Conservation (phyloP, 2,888 invertebrate species). For the Aporophyla lueneburgensis region DNA sequence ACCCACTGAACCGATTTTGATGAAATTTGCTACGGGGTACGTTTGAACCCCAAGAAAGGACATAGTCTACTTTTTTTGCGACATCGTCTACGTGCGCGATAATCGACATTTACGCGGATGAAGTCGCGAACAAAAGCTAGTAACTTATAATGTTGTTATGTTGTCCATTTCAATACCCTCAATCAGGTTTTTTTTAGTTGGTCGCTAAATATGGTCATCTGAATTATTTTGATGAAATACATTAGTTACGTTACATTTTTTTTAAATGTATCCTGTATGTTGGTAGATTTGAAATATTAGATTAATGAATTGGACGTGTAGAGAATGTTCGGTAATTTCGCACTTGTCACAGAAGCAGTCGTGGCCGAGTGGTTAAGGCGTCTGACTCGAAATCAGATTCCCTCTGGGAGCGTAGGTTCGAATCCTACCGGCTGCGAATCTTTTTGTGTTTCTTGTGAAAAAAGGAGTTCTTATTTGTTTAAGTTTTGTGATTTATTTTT, state of each 20-base stretch:
- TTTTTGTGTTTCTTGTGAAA: slow-evolving; percentile 28
- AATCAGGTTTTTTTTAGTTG: not conserved
- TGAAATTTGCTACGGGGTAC: too few species aligned
- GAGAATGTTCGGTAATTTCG: slow-evolving; percentile 70
- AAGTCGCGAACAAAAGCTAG: too few species aligned
- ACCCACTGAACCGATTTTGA: too few species aligned
- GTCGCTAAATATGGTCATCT: too few species aligned
- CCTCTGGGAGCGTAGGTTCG: slow-evolving; percentile 97
- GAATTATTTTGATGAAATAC: not conserved
- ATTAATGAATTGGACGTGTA: not conserved
- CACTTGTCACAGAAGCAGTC: slow-evolving; percentile 84
- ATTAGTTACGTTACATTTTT: too few species aligned
- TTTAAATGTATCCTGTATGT: too few species aligned
- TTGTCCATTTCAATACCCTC: not conserved
- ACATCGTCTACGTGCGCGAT: too few species aligned
- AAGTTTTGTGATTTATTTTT: not conserved
- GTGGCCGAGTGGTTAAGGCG: slow-evolving; percentile 94
- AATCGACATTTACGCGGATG: too few species aligned
- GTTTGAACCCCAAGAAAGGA: too few species aligned
- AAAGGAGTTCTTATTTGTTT: not conserved
- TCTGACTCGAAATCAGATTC: slow-evolving; percentile 95
- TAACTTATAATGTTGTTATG: not conserved
- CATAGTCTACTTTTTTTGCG: too few species aligned
- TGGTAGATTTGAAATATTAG: not conserved
- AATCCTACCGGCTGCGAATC: slow-evolving; percentile 95